These are phyloP conservation scores for Coccyzus lansbergi DNA, from an alignment of 2,797 vertebrate genomes.

Conservation along the genomic window DNA sequence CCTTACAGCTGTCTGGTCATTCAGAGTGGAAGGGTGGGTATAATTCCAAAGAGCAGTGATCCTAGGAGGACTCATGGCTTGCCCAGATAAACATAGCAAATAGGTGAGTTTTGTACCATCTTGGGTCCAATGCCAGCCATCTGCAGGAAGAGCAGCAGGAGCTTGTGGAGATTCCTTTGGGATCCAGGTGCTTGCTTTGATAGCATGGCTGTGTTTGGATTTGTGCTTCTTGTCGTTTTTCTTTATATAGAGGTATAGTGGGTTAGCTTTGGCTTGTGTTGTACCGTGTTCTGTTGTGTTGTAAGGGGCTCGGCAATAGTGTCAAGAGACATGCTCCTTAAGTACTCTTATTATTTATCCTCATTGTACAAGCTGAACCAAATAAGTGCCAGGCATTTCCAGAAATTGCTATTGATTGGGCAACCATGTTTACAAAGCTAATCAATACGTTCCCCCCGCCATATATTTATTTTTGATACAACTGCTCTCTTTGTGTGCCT, in stretches of 20 bases:
- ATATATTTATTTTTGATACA: constrained; percentile 77
- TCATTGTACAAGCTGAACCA: constrained; percentile 71
- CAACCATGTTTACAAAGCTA: constrained; percentile 76
- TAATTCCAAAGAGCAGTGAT: not conserved
- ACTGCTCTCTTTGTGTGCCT: constrained; percentile 66
- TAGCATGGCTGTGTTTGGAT: not conserved
- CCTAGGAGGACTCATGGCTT: not conserved
- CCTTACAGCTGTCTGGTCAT: not conserved
- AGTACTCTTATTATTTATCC: constrained; percentile 77
- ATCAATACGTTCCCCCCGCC: constrained; percentile 77
- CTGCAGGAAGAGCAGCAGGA: not conserved
- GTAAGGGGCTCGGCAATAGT: constrained; percentile 39
- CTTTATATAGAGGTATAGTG: not conserved
- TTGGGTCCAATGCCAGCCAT: not conserved
- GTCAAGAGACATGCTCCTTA: constrained; percentile 70
- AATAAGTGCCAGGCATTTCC: constrained; percentile 80
- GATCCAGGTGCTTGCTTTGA: constrained; percentile 12
- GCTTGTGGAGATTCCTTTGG: not conserved
- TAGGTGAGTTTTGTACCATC: not conserved
- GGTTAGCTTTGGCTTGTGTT: constrained; percentile 8
- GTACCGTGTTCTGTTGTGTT: not conserved
- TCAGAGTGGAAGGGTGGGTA: not conserved
- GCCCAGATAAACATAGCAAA: not conserved
- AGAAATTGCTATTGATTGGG: constrained; percentile 83
- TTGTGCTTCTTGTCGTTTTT: not conserved